A percentile compares a stretch with the other conserved stretches of the same genome.
Conservation (phyloP, 2,797 vertebrate genomes). For the Oryzias sinensis region DNA sequence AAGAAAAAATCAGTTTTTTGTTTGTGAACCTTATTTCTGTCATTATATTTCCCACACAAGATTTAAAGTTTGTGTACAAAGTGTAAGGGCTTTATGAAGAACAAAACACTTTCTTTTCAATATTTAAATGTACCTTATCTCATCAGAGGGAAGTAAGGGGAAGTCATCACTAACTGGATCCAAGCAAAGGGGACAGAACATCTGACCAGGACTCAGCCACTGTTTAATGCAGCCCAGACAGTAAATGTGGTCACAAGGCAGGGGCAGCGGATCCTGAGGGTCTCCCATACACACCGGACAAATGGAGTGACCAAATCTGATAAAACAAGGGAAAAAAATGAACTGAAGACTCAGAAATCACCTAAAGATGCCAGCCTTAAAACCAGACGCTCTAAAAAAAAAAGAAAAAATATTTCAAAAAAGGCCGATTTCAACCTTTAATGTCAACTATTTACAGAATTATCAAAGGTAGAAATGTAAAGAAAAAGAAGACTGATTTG, state of each 20-base stretch:
- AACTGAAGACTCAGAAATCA: neutral
- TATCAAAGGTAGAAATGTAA: too few relatives aligned
- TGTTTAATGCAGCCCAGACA: slow-evolving; percentile 81
- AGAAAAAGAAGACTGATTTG: too few relatives aligned
- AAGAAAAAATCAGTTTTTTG: too few relatives aligned
- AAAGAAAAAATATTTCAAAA: neutral
- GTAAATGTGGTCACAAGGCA: slow-evolving; percentile 86
- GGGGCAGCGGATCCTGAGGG: slow-evolving; percentile 78
- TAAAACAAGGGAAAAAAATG: slow-evolving; percentile 8
- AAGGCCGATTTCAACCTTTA: too few relatives aligned
- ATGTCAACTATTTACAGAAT: too few relatives aligned
- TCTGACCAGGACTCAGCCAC: slow-evolving; percentile 81
- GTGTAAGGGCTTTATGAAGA: neutral
- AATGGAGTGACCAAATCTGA: slow-evolving; percentile 74
- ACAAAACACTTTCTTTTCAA: neutral
- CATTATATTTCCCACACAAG: too few relatives aligned
- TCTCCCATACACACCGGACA: slow-evolving; percentile 86
- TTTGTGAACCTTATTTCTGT: too few relatives aligned
- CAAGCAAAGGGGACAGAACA: slow-evolving; percentile 83
- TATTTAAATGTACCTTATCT: slow-evolving; percentile 73
- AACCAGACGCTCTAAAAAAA: neutral
- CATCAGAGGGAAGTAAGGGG: slow-evolving; percentile 64
- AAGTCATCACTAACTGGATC: slow-evolving; percentile 64
- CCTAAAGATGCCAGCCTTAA: neutral
- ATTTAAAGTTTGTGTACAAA: too few relatives aligned